phyloP scores from a whole-genome alignment of 2,888 invertebrate genomes.

The Agelastica alni region DNA sequence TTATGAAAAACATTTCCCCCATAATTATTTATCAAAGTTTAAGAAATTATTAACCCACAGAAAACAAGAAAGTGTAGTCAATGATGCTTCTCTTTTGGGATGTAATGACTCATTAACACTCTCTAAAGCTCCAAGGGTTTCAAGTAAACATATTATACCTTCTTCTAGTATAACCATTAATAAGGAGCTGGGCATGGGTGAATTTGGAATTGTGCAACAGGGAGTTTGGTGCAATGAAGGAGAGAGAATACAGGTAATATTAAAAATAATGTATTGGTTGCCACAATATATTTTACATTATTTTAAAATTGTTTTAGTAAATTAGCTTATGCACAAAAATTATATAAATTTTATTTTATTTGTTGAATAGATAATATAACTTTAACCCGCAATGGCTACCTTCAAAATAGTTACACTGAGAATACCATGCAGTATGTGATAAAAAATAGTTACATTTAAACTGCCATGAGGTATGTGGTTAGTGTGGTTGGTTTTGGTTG shows the following conservation, averaged over 20 bases:
- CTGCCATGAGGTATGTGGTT: no score
- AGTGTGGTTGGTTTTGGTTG: no score
- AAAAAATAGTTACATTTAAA: no score
- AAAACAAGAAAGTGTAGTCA: slow-evolving; percentile 57
- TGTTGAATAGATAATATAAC: no score
- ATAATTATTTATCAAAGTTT: slow-evolving; percentile 89
- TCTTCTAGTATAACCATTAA: slow-evolving; percentile 91
- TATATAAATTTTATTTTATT: no score
- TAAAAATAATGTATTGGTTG: no score
- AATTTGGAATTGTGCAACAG: slow-evolving; percentile 98
- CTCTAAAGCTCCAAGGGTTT: slow-evolving; percentile 62
- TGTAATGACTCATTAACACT: slow-evolving; percentile 52
- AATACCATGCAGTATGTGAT: no score
- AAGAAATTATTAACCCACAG: slow-evolving; percentile 77
- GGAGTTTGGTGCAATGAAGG: slow-evolving; percentile 96
- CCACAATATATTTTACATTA: no score
- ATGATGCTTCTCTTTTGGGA: slow-evolving; percentile 44
- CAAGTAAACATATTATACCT: slow-evolving; percentile 82
- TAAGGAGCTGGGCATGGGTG: slow-evolving; percentile 94
- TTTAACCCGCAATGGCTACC: no score
- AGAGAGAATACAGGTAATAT: slow-evolving; percentile 70
- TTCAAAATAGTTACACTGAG: no score
- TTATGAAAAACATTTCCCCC: slow-evolving; percentile 91
- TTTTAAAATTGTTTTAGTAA: no score
- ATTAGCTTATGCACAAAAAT: no score